Conservation (phyloP, 2,888 invertebrate species). For the Nesidiocoris tenuis region DNA sequence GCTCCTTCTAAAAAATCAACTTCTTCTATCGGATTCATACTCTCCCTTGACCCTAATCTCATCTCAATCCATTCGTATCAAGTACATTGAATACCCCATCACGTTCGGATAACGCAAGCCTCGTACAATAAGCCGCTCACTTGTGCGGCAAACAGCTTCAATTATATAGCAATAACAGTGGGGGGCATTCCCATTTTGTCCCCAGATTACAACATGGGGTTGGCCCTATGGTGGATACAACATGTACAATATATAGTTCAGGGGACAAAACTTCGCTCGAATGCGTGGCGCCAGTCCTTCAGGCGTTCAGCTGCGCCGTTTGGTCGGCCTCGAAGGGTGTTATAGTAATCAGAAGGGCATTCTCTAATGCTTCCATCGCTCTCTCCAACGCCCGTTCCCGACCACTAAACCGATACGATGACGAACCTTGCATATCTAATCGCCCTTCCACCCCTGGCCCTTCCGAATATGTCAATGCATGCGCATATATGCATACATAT, state of each 20-base stretch:
- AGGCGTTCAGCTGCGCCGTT: neutral
- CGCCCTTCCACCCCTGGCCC: neutral
- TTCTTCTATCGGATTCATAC: no score
- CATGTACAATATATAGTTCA: neutral
- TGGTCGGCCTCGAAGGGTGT: neutral
- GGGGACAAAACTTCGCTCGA: neutral
- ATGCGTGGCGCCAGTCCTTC: neutral
- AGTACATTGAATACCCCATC: neutral
- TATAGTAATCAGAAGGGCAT: neutral
- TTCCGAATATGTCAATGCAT: neutral
- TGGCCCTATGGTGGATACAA: neutral
- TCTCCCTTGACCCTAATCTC: no score
- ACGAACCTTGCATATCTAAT: slow-evolving; percentile 7
- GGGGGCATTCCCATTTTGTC: neutral
- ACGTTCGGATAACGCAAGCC: neutral
- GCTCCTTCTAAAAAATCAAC: no score
- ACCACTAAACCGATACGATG: slow-evolving; percentile 2
- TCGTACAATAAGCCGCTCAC: neutral
- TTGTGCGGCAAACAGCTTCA: neutral
- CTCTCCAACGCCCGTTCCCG: neutral
- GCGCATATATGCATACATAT: neutral
- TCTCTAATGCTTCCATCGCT: slow-evolving; percentile 3
- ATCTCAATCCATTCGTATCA: no score
- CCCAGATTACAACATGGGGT: neutral
- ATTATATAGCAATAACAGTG: neutral